Evolutionary conservation across 2,113 vertebrate genomes (phyloP).

Genomic region (Mellivora capensis): DNA sequence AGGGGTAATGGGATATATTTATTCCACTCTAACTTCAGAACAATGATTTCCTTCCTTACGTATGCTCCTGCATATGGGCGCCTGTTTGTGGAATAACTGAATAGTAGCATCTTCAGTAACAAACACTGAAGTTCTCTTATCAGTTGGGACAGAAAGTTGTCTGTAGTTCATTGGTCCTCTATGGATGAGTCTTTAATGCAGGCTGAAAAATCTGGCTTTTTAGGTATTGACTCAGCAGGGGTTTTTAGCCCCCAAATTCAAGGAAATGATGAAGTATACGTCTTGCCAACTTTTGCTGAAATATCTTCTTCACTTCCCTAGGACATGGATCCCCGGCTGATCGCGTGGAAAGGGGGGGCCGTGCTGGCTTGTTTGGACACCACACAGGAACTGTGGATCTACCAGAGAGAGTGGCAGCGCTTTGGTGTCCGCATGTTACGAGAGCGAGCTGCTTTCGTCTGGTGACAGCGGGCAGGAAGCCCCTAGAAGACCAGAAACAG

Average conservation of each 20-base stretch:
- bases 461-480: constrained; percentile 80
- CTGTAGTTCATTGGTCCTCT: not conserved
- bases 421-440: constrained; percentile 96
- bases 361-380: constrained; percentile 97
- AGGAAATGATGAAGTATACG: not conserved
- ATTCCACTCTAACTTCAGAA: not conserved
- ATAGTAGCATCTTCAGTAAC: not conserved
- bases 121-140: not conserved
- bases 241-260: not conserved
- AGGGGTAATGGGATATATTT: not conserved
- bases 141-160: not conserved
- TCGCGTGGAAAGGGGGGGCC: constrained; percentile 96
- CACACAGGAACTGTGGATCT: constrained; percentile 97
- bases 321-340: constrained; percentile 96
- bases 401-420: constrained; percentile 96
- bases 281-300: not conserved
- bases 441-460: constrained; percentile 95
- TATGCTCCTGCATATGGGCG: not conserved
- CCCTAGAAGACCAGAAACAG: not conserved
- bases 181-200: not conserved
- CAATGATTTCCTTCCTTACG: not conserved
- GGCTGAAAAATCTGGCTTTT: not conserved
- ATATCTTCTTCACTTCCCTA: constrained; percentile 49
- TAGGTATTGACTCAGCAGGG: not conserved
- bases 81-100: not conserved